Conservation (phyloP, 2,888 invertebrate genomes). For the Anoncus sp. region DNA sequence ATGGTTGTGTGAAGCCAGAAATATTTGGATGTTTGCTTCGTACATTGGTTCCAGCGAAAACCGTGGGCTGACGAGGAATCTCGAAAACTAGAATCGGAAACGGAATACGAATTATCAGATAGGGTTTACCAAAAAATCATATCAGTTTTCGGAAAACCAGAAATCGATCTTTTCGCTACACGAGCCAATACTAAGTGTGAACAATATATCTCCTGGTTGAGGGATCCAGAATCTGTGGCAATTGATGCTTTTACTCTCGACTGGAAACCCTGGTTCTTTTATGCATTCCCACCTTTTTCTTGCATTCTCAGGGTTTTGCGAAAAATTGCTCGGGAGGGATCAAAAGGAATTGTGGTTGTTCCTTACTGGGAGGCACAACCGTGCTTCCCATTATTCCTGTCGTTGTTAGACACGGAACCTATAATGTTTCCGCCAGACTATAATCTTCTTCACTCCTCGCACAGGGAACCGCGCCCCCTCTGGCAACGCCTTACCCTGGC, state of each 20-base stretch:
- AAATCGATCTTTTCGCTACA: conserved; percentile 35
- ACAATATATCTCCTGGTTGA: conserved; percentile 15
- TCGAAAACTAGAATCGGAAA: conserved; percentile 28
- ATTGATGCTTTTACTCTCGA: conserved; percentile 29
- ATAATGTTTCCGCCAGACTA: conserved; percentile 18
- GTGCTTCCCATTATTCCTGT: conserved; percentile 27
- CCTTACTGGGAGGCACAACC: conserved; percentile 34
- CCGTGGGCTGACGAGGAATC: conserved; percentile 28
- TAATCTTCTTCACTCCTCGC: conserved; percentile 32
- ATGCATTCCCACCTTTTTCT: conserved; percentile 44
- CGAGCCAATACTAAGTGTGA: conserved; percentile 19
- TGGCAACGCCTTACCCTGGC: conserved; percentile 40
- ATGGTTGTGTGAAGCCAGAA: conserved; percentile 40
- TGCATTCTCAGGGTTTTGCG: conserved; percentile 18
- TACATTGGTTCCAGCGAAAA: conserved; percentile 22
- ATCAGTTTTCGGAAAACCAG: conserved; percentile 14
- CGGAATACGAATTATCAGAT: conserved; percentile 28
- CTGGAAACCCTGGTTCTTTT: conserved; percentile 31
- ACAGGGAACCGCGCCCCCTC: conserved; percentile 17
- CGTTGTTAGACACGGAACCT: conserved; percentile 14
- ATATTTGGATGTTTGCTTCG: conserved; percentile 37
- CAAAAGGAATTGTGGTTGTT: conserved; percentile 23
- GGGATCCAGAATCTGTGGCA: conserved; percentile 20
- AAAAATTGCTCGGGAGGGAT: conserved; percentile 25
- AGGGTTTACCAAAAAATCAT: conserved; percentile 3